Conservation (phyloP, 1,140 invertebrate species). For the Battus philenor region DNA sequence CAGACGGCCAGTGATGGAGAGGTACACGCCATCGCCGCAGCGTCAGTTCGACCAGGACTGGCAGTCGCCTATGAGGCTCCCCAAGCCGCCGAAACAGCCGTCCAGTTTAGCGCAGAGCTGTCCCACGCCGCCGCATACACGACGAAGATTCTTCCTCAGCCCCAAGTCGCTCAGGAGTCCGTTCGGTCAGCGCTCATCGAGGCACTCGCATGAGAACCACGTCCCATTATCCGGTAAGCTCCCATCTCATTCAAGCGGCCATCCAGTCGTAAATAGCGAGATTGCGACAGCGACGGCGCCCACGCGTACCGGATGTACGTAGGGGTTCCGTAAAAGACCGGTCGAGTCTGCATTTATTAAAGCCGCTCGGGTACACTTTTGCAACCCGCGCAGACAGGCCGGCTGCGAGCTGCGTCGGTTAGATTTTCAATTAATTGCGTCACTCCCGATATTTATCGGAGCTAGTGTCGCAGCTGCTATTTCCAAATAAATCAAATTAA, state of each 20-base stretch:
- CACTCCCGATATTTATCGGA: constrained; percentile 50
- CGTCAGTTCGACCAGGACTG: constrained; percentile 59
- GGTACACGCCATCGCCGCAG: constrained; percentile 73
- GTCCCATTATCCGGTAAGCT: constrained; percentile 82
- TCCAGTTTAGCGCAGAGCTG: constrained; percentile 79
- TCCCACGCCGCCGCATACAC: constrained; percentile 86
- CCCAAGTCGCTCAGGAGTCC: constrained; percentile 85
- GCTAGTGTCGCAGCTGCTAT: constrained; percentile 43
- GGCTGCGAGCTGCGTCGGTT: constrained; percentile 57
- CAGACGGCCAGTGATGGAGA: constrained; percentile 49
- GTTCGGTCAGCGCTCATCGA: constrained; percentile 74
- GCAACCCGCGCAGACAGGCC: constrained; percentile 68
- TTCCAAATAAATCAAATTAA: constrained; percentile 53
- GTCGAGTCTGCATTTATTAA: constrained; percentile 61
- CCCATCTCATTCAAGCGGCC: constrained; percentile 43
- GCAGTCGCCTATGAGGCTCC: constrained; percentile 58
- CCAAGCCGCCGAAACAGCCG: constrained; percentile 67
- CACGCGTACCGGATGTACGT: constrained; percentile 70
- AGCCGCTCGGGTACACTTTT: constrained; percentile 48
- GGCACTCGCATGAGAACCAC: constrained; percentile 71
- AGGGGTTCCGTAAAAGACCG: constrained; percentile 66
- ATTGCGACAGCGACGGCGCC: constrained; percentile 46
- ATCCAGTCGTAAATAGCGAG: constrained; percentile 59
- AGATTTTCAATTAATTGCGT: constrained; percentile 70
- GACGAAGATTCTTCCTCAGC: constrained; percentile 87